These are phyloP conservation scores for Drosophila aff. DNA, from an alignment of 1,140 invertebrate genomes.

Conservation along the genomic window DNA sequence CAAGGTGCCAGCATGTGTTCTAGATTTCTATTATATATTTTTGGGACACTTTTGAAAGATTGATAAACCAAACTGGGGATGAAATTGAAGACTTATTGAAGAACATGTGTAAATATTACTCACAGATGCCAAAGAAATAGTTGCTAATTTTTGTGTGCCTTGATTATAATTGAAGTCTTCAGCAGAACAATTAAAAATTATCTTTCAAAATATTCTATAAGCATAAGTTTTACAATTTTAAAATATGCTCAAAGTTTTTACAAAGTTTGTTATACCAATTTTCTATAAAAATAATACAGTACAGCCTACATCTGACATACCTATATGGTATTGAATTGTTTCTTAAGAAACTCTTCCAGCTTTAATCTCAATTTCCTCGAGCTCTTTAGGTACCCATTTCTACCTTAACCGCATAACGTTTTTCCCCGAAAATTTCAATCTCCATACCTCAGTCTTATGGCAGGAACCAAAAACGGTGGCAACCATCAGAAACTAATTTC, in stretches of 20 bases:
- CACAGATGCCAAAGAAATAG: too few species aligned
- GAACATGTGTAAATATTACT: background rate
- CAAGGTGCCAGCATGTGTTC: conserved; percentile 28
- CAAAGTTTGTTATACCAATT: background rate
- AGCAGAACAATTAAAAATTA: too few species aligned
- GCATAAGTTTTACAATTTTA: too few species aligned
- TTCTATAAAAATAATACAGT: background rate
- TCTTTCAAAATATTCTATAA: too few species aligned
- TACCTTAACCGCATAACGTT: background rate
- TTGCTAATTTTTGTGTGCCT: background rate
- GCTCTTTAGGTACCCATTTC: background rate
- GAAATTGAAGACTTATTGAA: background rate
- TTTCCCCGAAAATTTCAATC: conserved; percentile 18
- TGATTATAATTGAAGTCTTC: background rate
- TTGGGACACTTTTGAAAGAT: conserved; percentile 21
- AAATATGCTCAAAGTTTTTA: background rate
- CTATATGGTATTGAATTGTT: background rate
- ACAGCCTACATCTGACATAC: background rate
- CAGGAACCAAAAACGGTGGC: conserved; percentile 17
- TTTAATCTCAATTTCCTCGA: conserved; percentile 6
- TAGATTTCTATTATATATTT: conserved; percentile 16
- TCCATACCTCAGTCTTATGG: conserved; percentile 17
- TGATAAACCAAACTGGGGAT: background rate
- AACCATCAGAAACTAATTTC: conserved; percentile 71
- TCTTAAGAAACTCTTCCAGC: too few species aligned